Base-by-base conservation (phyloP, 2,113 vertebrate species). In the Macrotus californicus region DNA sequence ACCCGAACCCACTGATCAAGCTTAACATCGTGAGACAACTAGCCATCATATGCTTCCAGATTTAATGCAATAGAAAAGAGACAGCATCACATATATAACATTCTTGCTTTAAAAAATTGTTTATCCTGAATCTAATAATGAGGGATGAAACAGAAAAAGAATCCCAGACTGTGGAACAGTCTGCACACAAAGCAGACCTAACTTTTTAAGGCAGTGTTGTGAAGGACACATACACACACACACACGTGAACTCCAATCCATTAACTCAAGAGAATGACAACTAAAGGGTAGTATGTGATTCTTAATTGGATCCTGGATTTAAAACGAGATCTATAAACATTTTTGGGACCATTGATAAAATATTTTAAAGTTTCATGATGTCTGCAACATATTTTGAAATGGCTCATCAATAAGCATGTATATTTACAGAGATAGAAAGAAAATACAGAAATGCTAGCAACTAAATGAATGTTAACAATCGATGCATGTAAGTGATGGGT, bases 91-190 rank as follows among this genome's bases (percentile, higher is more conserved):
- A 41, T 46, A 79, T 0, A 7, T 59, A 46, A 10, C 34, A 39
- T 81, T 69, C 41, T 73, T 91, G 39, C 14, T 41, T 73, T 64
- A 64, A 73, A 52, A 19, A 64, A 70, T 43, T 26, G 18, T 56
- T 88, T 92, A 80, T 66, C 7, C 19, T 75, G 48, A 83, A 80
- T 87, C 76, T 87, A 84, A 86, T 84, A 73, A 88, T 46, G 48
- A 93, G 48, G 72, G 80, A 95, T 89, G 9, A 76, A 69, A 29
- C 21, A 85, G 84, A 50, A 94, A 94, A 94, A 92, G 59, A 61
- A 50, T 2, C 72, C 12, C 52, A 73, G 72, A 73, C 11, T 56
- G 59, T 82, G 41, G 41, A 18, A 91, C 31, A 77, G 36, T 34
- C 52, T 56, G 87, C 10, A 94, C 31, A 89, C 50, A 70, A 70